Evolutionary conservation across 2,888 invertebrate genomes (phyloP).

Genomic region (Caenorhabditis macrosperma): DNA sequence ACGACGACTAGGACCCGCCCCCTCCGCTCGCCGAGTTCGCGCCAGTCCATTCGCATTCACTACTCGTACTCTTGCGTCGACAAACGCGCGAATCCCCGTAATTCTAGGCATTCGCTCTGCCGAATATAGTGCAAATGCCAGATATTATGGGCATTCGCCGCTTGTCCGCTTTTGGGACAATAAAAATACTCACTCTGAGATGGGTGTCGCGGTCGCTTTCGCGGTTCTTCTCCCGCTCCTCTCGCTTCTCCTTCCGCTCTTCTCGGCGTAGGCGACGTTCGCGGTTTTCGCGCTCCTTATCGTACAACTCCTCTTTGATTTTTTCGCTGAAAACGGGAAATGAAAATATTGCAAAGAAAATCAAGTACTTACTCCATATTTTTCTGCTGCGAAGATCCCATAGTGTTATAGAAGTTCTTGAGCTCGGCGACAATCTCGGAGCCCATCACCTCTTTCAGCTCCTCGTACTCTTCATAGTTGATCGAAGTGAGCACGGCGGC

Average conservation of each 20-base stretch:
- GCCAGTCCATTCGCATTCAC: constrained; percentile 1
- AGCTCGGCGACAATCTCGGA: constrained; percentile 41
- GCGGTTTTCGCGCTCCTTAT: constrained; percentile 52
- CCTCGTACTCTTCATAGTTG: constrained; percentile 66
- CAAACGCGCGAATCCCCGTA: constrained; percentile 17
- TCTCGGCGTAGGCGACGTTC: constrained; percentile 37
- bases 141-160: constrained; percentile 17
- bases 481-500: constrained; percentile 65
- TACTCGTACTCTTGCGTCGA: constrained; percentile 10
- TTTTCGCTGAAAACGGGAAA: constrained; percentile 45
- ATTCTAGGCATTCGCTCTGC: constrained; percentile 23
- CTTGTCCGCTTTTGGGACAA: background rate
- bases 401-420: constrained; percentile 46
- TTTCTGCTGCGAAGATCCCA: constrained; percentile 52
- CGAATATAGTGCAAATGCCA: constrained; percentile 39
- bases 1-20: too few species aligned
- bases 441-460: constrained; percentile 54
- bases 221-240: constrained; percentile 24
- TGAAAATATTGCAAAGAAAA: background rate
- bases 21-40: constrained; percentile 2
- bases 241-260: constrained; percentile 41
- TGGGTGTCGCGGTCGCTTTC: too few species aligned
- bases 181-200: too few species aligned
- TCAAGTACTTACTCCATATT: constrained; percentile 47
- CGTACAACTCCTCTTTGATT: constrained; percentile 53